Conservation (phyloP, 2,888 invertebrate species). For the Craniophora ligustri region DNA sequence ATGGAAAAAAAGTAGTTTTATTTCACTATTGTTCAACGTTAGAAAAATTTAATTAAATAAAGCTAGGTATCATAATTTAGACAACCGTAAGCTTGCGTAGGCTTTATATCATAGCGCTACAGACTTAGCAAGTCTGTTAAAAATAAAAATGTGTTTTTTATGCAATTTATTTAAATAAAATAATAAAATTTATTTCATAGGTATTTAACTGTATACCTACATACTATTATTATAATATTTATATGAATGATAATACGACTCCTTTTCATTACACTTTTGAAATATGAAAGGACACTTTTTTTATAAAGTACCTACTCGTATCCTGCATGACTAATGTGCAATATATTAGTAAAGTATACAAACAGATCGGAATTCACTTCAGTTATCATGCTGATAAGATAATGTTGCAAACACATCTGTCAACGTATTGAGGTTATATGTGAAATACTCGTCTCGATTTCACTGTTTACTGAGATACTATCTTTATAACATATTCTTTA, state of each 20-base stretch:
- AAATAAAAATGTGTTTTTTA: too few species aligned
- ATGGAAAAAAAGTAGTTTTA: too few species aligned
- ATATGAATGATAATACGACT: too few species aligned
- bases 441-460: constrained; percentile 5
- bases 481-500: neutral
- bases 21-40: constrained; percentile 7
- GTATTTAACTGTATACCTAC: too few species aligned
- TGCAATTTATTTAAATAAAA: too few species aligned
- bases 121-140: too few species aligned
- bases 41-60: constrained; percentile 2
- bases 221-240: too few species aligned
- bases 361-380: constrained; percentile 24
- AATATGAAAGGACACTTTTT: constrained; percentile 5
- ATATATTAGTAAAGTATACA: constrained; percentile 17
- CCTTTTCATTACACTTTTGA: neutral
- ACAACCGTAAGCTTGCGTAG: neutral
- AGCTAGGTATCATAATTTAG: neutral
- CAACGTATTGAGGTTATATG: constrained; percentile 34
- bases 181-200: too few species aligned
- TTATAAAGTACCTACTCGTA: constrained; percentile 2
- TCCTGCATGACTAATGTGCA: constrained; percentile 9
- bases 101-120: neutral
- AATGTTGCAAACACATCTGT: constrained; percentile 13
- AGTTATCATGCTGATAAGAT: constrained; percentile 50
- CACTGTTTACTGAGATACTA: neutral